Conservation (phyloP, 2,113 vertebrate genomes). For the Fregata magnificens region DNA sequence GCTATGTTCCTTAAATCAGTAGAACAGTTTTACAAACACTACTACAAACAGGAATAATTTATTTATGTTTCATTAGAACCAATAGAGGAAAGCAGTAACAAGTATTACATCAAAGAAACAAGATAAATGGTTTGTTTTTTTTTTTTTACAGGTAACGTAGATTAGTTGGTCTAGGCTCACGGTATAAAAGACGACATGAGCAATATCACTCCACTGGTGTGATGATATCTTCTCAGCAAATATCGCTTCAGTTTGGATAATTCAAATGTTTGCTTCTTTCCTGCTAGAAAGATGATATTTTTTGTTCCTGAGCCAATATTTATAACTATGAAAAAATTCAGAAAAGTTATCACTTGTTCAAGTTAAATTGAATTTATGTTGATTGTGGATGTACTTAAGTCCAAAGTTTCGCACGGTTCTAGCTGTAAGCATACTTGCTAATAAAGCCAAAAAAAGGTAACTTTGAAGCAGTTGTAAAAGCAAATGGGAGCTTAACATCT, state of each 20-base stretch:
- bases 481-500: not conserved
- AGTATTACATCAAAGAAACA: not conserved
- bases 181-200: not conserved
- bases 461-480: not conserved
- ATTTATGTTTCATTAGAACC: not conserved
- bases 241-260: not conserved
- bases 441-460: not conserved
- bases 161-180: not conserved
- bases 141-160: not conserved
- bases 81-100: not conserved
- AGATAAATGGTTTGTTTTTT: not conserved
- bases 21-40: not conserved
- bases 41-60: not conserved
- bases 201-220: not conserved
- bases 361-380: not conserved
- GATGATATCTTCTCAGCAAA: not conserved
- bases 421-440: not conserved
- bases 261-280: not conserved
- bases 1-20: not conserved
- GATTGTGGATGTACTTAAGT: not conserved
- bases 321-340: not conserved
- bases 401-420: not conserved
- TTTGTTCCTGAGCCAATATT: not conserved
- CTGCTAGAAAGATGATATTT: not conserved
- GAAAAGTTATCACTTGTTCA: not conserved